A percentile compares a stretch with the other conserved stretches of the same genome.
These are phyloP conservation scores for Clupea harengus DNA, from an alignment of 2,113 vertebrate species.

Conservation along the genomic window DNA sequence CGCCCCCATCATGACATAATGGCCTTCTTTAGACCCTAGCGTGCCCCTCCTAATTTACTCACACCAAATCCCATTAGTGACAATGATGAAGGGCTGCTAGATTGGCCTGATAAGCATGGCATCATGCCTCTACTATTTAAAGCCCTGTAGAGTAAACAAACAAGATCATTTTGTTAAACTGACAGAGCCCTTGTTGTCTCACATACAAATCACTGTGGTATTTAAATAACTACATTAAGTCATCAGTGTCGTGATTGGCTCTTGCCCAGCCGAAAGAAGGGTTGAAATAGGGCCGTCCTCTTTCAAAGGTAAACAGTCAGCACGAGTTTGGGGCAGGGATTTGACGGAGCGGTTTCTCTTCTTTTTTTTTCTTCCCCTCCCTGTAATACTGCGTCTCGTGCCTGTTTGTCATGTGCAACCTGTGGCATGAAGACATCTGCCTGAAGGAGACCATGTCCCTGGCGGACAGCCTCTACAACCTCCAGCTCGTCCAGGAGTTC, in stretches of 20 bases:
- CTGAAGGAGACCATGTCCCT: constrained; percentile 94
- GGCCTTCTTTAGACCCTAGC: background rate
- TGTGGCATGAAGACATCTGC: constrained; percentile 81
- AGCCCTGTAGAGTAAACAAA: background rate
- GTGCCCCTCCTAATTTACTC: constrained; percentile 25
- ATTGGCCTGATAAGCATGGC: background rate
- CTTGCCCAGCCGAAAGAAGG: background rate
- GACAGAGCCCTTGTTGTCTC: background rate
- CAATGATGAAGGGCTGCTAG: constrained; percentile 31
- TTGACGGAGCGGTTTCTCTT: background rate
- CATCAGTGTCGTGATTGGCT: background rate
- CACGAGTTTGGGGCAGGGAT: background rate
- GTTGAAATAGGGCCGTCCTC: background rate
- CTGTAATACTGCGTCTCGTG: background rate
- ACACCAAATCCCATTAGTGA: constrained; percentile 37
- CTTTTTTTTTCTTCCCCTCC: background rate
- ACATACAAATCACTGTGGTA: background rate
- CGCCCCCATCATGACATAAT: background rate
- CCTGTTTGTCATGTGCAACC: background rate
- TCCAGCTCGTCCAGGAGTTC: constrained; percentile 92
- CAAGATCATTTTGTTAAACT: background rate
- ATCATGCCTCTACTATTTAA: constrained; percentile 15
- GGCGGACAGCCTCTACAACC: constrained; percentile 91
- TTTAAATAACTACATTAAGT: background rate
- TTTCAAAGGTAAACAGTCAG: constrained; percentile 9